Conservation (phyloP, 1,140 invertebrate species). For the Ctenoplectra terminalis region DNA sequence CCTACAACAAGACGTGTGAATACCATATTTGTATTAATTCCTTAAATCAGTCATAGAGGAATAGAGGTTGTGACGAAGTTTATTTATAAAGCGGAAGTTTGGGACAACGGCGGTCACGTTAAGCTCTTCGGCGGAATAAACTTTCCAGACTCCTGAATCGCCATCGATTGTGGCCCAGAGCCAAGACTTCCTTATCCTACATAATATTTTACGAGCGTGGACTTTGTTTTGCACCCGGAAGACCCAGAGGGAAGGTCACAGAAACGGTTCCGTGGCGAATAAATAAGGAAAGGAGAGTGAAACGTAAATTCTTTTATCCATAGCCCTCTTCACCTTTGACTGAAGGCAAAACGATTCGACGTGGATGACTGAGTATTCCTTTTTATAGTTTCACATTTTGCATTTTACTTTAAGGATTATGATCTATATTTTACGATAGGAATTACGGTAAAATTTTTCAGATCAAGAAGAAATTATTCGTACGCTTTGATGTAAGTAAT, state of each 20-base stretch:
- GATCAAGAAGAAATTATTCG: no score
- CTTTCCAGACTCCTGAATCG: slow-evolving; percentile 68
- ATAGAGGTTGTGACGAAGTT: slow-evolving; percentile 56
- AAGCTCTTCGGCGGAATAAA: slow-evolving; percentile 67
- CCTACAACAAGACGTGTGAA: slow-evolving; percentile 9
- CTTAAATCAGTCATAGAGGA: slow-evolving; percentile 33
- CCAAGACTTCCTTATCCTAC: slow-evolving; percentile 67
- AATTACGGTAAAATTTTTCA: not conserved
- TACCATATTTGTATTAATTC: slow-evolving; percentile 50
- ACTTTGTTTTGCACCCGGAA: slow-evolving; percentile 53
- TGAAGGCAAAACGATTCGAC: slow-evolving; percentile 1
- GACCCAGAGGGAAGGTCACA: not conserved
- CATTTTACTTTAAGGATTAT: not conserved
- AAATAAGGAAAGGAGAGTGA: slow-evolving; percentile 9
- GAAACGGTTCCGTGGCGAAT: slow-evolving; percentile 19
- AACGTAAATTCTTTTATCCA: slow-evolving; percentile 27
- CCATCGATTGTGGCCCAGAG: slow-evolving; percentile 66
- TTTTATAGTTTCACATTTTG: not conserved
- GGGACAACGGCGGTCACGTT: slow-evolving; percentile 44
- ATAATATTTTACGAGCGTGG: slow-evolving; percentile 68
- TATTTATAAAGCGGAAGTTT: slow-evolving; percentile 68
- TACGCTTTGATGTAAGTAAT: no score
- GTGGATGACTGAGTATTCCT: not conserved
- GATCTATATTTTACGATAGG: not conserved
- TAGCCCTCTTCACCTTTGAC: slow-evolving; percentile 9